Evolutionary conservation across 2,113 vertebrate species (phyloP), one percentile per base, ranked within the genome.

Genomic region (Clarias batrachus): DNA sequence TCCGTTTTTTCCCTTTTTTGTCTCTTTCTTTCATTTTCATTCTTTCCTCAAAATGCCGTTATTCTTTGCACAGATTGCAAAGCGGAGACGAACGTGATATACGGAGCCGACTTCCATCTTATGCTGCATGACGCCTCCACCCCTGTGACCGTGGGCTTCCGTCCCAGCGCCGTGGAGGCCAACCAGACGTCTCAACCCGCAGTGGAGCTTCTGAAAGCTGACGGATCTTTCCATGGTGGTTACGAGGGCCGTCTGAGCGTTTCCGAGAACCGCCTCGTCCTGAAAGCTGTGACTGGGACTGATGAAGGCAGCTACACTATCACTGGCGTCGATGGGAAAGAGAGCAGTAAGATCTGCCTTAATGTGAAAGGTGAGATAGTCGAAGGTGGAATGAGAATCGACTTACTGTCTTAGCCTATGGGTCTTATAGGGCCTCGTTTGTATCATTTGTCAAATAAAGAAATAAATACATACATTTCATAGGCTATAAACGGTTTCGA

Each of bases 301-400:
- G 95, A 96, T 23, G 91, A 94, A 87, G 95, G 95, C 3, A 95
- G 94, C 88, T 96, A 95, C 91, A 94, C 94, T 4, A 63, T 96
- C 76, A 87, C 88, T 21, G 93, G 94, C 33, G 48, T 3, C 13
- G 25, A 21, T 8, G 90, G 89, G 14, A 86, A 56, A 1, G 89
- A 93, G 66, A 77, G 85, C 83, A 91, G 7, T 74, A 95, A 95
- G 89, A 85, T 94, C 70, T 96, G 95, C 89, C 92, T 96, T 48
- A 95, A 95, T 13, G 94, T 96, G 71, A 94, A 80, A 93, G 95
- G 95, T 96, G 85, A 93, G 92, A 27, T n/a, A 23, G 23, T 66
- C 41, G 66, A 19, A 68, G 12, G 41, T 68, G 25, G 48, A 41
- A 41, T 41, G 6, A 48, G 7, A 48, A 48, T 48, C 48, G 8